These are phyloP conservation scores for Acrossocheilus fasciatus DNA, from an alignment of 2,797 vertebrate species.

Conservation along the genomic window DNA sequence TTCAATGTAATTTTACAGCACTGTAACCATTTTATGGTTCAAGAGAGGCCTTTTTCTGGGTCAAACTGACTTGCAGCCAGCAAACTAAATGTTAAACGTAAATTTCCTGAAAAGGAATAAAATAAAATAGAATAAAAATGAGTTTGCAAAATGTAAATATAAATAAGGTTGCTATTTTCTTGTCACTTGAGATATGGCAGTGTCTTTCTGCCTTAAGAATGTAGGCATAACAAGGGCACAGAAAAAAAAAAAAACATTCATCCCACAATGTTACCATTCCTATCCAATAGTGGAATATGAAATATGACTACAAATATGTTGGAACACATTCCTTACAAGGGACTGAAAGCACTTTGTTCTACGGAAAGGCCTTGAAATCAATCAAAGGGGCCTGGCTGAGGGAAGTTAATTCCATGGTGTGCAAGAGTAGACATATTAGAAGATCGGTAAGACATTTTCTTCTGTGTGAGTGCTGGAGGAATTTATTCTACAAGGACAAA, in stretches of 20 bases:
- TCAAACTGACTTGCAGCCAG: neutral
- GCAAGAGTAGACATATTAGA: conserved; percentile 61
- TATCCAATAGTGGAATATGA: conserved; percentile 66
- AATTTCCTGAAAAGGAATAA: neutral
- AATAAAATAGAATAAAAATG: neutral
- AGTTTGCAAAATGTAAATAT: conserved; percentile 15
- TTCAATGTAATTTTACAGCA: conserved; percentile 51
- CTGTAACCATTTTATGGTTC: conserved; percentile 44
- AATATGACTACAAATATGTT: conserved; percentile 50
- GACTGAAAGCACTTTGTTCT: conserved; percentile 56
- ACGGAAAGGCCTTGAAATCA: conserved; percentile 74
- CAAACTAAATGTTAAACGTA: neutral
- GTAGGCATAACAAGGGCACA: conserved; percentile 67
- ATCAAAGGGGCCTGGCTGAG: conserved; percentile 62
- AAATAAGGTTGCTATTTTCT: conserved; percentile 54
- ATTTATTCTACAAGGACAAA: conserved; percentile 54
- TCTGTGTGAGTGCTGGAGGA: neutral
- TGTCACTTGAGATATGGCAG: neutral
- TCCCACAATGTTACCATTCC: conserved; percentile 60
- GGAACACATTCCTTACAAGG: conserved; percentile 63
- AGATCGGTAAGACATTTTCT: conserved; percentile 60
- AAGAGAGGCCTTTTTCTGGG: neutral
- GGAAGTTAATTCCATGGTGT: conserved; percentile 38
- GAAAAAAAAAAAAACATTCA: conserved; percentile 67
- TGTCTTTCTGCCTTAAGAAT: neutral